These are phyloP conservation scores for Tenebrio molitor DNA, from an alignment of 1,140 invertebrate genomes.

Conservation along the genomic window DNA sequence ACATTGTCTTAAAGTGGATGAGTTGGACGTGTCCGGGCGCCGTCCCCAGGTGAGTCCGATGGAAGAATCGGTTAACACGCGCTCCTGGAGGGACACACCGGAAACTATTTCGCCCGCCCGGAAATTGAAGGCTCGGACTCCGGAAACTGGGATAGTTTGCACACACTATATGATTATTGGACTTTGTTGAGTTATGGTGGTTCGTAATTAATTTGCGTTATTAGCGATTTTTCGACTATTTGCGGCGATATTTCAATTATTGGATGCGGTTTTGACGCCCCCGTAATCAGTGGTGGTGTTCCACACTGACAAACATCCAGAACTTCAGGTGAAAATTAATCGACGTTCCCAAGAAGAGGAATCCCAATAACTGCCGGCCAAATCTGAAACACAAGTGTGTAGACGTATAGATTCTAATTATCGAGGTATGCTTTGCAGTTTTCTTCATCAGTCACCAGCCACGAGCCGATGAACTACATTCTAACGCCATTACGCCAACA, in stretches of 20 bases:
- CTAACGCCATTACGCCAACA: slow-evolving; percentile 14
- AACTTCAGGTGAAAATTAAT: slow-evolving; percentile 45
- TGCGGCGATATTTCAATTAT: slow-evolving; percentile 27
- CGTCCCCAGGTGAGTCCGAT: slow-evolving; percentile 2
- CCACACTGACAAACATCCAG: neutral
- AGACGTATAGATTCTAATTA: slow-evolving; percentile 48
- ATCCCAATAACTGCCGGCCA: slow-evolving; percentile 33
- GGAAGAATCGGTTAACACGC: slow-evolving; percentile 12
- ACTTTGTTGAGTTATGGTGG: slow-evolving; percentile 43
- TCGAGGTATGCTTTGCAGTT: slow-evolving; percentile 46
- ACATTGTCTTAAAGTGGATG: slow-evolving; percentile 38
- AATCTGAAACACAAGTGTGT: slow-evolving; percentile 43
- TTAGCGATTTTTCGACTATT: slow-evolving; percentile 21
- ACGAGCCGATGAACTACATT: slow-evolving; percentile 24
- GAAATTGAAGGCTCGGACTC: slow-evolving; percentile 45
- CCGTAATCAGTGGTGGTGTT: slow-evolving; percentile 22
- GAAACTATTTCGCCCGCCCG: slow-evolving; percentile 47
- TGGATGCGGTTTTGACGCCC: neutral
- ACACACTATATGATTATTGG: slow-evolving; percentile 48
- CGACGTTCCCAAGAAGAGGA: slow-evolving; percentile 42
- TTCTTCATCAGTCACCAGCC: slow-evolving; percentile 46
- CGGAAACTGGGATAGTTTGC: slow-evolving; percentile 47
- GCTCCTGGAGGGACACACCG: slow-evolving; percentile 21
- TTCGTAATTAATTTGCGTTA: slow-evolving; percentile 28
- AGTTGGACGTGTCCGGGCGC: neutral